phyloP scores from a whole-genome alignment of 2,888 invertebrate species.

The Ferdinandea cuprea region DNA sequence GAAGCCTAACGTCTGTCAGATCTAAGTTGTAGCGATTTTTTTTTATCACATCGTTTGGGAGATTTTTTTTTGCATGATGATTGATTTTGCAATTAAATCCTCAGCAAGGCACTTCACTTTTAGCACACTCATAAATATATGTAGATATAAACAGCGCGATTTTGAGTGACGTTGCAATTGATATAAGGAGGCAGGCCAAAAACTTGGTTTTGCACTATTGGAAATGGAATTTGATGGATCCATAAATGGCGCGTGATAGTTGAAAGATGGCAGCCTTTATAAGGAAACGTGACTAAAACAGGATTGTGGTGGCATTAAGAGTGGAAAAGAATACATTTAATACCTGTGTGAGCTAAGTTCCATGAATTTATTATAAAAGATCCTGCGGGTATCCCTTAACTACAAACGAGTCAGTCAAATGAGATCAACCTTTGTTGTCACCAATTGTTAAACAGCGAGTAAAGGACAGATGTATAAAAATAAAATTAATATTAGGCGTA shows the following conservation, averaged over 20 bases:
- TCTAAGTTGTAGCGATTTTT: conserved; percentile 47
- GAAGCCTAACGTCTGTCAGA: conserved; percentile 72
- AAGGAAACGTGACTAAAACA: conserved; percentile 19
- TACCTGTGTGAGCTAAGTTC: too few species aligned
- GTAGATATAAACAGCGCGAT: too few species aligned
- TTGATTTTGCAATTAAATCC: conserved; percentile 72
- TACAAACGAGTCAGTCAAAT: too few species aligned
- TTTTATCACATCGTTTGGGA: conserved; percentile 18
- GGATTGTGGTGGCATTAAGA: too few species aligned
- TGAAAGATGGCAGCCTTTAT: conserved; percentile 55
- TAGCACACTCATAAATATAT: background rate
- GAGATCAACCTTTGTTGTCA: too few species aligned
- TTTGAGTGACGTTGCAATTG: background rate
- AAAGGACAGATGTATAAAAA: too few species aligned
- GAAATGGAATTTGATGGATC: conserved; percentile 46
- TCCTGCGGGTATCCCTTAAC: too few species aligned
- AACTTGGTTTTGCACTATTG: conserved; percentile 31
- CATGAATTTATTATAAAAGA: too few species aligned
- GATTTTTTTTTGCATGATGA: conserved; percentile 35
- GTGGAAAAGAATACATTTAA: too few species aligned
- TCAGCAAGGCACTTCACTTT: conserved; percentile 51
- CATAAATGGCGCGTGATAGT: conserved; percentile 51
- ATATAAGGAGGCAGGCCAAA: background rate
- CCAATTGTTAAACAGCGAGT: too few species aligned
- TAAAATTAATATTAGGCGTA: too few species aligned